Percentiles rank a stretch among this genome's conserved stretches.
Conservation (phyloP, 2,888 invertebrate species). For the Steinernema scapterisci region DNA sequence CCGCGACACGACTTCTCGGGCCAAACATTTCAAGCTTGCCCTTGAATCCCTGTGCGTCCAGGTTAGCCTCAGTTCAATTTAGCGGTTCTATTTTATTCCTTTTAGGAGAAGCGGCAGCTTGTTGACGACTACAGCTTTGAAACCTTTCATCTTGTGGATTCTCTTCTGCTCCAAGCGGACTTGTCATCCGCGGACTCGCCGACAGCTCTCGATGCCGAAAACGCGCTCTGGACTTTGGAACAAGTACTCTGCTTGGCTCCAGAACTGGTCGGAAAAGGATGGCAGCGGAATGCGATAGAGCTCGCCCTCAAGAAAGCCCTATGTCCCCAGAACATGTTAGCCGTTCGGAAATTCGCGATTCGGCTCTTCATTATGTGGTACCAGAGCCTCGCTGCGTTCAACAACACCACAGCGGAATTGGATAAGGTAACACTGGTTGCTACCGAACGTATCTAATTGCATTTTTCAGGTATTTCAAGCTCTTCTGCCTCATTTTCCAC, state of each 20-base stretch:
- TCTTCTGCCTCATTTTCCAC: constrained; percentile 63
- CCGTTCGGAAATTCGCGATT: constrained; percentile 65
- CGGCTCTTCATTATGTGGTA: constrained; percentile 66
- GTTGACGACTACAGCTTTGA: constrained; percentile 65
- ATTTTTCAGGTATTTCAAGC: constrained; percentile 56
- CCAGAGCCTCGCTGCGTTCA: constrained; percentile 59
- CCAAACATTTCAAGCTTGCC: constrained; percentile 45
- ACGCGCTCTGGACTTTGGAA: constrained; percentile 65
- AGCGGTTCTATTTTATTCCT: background rate
- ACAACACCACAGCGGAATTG: constrained; percentile 37
- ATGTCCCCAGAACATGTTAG: constrained; percentile 62
- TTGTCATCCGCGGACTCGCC: constrained; percentile 50
- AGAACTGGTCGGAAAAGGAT: constrained; percentile 64
- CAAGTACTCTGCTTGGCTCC: constrained; percentile 64
- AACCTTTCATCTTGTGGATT: constrained; percentile 64
- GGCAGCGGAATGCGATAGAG: constrained; percentile 66
- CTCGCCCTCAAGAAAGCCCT: constrained; percentile 64
- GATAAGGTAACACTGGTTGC: constrained; percentile 52
- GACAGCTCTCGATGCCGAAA: constrained; percentile 61
- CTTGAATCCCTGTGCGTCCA: constrained; percentile 42
- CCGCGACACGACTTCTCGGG: constrained; percentile 49
- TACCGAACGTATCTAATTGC: background rate
- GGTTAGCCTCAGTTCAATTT: constrained; percentile 34
- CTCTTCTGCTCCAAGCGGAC: constrained; percentile 59
- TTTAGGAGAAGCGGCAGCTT: constrained; percentile 63